Percentiles rank a stretch among this genome's conserved stretches.
Conservation (phyloP, 2,113 vertebrate genomes). For the Spilogale gracilis region DNA sequence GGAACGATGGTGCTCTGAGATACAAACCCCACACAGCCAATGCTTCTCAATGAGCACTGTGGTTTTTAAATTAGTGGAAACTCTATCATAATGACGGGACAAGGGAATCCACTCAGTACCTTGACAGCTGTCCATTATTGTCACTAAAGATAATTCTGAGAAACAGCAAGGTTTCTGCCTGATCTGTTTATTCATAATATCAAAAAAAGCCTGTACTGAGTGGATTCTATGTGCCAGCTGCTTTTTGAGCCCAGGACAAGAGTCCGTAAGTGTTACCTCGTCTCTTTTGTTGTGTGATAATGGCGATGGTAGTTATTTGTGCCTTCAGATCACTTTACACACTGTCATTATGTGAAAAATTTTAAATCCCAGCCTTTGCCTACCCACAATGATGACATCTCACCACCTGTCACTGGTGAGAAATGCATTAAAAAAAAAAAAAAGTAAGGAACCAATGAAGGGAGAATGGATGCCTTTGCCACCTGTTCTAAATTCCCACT, state of each 20-base stretch:
- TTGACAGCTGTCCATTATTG: background rate
- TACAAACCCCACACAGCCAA: fast-evolving
- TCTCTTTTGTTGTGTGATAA: too few relatives aligned
- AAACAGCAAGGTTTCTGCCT: background rate
- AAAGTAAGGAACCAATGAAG: background rate
- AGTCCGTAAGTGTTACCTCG: fast-evolving
- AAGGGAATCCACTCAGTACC: background rate
- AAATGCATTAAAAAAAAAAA: background rate
- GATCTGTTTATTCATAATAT: background rate
- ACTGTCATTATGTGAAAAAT: background rate
- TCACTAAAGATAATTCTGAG: background rate
- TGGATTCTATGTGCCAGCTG: background rate
- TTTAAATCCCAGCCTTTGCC: background rate
- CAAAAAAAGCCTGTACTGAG: background rate
- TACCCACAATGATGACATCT: background rate
- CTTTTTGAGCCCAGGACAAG: background rate
- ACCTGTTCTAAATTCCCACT: background rate
- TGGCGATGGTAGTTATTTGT: background rate
- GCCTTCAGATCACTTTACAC: background rate
- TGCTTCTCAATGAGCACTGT: background rate
- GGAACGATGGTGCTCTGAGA: background rate
- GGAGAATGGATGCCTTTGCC: background rate
- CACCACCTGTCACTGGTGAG: background rate
- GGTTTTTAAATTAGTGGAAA: background rate
- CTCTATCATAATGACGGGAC: background rate